Evolutionary conservation across 2,113 vertebrate species (phyloP).

Genomic region (Oxygymnocypris stewartii): DNA sequence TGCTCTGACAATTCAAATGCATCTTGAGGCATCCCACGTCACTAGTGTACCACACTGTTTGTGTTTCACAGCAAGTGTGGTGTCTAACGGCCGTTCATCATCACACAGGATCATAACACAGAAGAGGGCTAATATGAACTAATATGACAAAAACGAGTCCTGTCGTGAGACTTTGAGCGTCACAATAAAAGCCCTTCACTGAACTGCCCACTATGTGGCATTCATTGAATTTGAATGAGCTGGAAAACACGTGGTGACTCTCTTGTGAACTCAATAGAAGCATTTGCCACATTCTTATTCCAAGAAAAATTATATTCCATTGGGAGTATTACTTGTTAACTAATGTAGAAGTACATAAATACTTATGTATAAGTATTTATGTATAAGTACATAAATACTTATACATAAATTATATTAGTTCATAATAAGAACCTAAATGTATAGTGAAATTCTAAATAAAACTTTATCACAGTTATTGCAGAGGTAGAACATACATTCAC

Average conservation of each 20-base stretch:
- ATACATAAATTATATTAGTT: neutral
- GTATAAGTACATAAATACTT: no score
- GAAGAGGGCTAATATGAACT: neutral
- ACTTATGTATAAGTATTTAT: no score
- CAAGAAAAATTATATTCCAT: neutral
- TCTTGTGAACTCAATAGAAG: conserved; percentile 10
- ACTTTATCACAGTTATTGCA: neutral
- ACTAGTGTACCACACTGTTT: neutral
- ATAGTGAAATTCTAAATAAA: neutral
- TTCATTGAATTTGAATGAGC: conserved; percentile 31
- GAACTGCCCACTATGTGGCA: conserved; percentile 30
- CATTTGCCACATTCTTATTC: neutral
- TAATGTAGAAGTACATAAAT: neutral
- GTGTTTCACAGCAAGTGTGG: neutral
- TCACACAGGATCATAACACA: neutral
- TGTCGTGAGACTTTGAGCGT: neutral
- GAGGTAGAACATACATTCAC: neutral
- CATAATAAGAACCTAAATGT: neutral
- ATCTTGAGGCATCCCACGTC: conserved; percentile 10
- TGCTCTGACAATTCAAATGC: conserved; percentile 34
- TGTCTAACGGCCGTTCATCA: neutral
- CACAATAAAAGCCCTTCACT: conserved; percentile 24
- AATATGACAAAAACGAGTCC: neutral
- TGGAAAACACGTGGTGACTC: conserved; percentile 48
- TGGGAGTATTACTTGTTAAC: neutral